These are phyloP conservation scores for Orchestia grillus DNA, from an alignment of 1,140 invertebrate species.

Conservation along the genomic window DNA sequence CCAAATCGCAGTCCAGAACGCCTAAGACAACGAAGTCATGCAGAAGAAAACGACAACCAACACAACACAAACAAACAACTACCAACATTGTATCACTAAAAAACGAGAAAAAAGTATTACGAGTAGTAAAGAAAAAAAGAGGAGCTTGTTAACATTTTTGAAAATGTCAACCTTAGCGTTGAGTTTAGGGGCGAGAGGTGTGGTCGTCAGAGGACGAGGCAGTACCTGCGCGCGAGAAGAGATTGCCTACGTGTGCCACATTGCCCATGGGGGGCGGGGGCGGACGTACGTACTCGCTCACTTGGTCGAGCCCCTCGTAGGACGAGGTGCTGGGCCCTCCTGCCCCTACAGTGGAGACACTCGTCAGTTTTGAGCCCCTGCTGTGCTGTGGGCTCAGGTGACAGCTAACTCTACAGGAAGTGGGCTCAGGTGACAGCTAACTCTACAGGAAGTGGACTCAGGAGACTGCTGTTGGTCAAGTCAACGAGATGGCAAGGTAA, in stretches of 20 bases:
- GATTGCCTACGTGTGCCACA: conserved; percentile 68
- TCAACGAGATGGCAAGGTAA: background rate
- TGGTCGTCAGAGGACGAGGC: conserved; percentile 25
- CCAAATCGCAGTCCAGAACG: background rate
- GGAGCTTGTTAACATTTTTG: conserved; percentile 27
- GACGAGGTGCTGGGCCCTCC: conserved; percentile 61
- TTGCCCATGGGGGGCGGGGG: conserved; percentile 68
- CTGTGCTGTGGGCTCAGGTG: background rate
- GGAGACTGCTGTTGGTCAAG: background rate
- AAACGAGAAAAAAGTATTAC: background rate
- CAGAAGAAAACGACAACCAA: background rate
- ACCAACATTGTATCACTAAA: background rate
- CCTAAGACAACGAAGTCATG: background rate
- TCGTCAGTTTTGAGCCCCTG: background rate
- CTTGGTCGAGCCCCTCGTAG: conserved; percentile 66
- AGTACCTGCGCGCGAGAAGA: conserved; percentile 68
- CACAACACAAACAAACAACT: too few relatives aligned
- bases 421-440: conserved; percentile 21
- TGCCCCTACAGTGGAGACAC: conserved; percentile 49
- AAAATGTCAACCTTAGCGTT: conserved; percentile 46
- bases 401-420: background rate
- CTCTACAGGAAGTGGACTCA: conserved; percentile 11
- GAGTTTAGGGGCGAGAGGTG: conserved; percentile 50
- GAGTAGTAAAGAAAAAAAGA: conserved; percentile 5
- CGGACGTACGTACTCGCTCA: conserved; percentile 68